Conservation (phyloP, 2,888 invertebrate genomes). For the Thelaira solivaga region DNA sequence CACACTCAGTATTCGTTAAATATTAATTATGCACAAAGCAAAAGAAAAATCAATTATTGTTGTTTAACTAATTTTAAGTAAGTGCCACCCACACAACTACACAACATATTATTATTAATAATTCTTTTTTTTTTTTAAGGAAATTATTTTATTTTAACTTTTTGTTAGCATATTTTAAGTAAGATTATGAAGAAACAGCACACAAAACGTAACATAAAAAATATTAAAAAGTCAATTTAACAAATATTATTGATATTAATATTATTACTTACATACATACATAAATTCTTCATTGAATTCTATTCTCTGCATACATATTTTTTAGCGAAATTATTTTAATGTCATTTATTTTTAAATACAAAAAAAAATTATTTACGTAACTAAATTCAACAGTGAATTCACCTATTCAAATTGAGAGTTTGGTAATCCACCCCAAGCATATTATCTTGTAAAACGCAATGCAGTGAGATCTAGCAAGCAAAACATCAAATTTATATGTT, state of each 20-base stretch:
- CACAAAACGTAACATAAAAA: neutral
- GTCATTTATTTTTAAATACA: too few relatives aligned
- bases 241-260: neutral
- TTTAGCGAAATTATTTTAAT: neutral
- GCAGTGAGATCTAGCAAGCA: too few relatives aligned
- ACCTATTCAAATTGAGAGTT: neutral
- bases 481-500: too few relatives aligned
- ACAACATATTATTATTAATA: neutral
- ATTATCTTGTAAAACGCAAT: neutral
- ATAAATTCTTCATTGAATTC: too few relatives aligned
- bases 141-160: neutral
- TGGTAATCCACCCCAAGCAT: neutral
- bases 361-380: too few relatives aligned
- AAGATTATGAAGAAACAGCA: too few relatives aligned
- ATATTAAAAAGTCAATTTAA: neutral
- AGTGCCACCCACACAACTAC: conserved; percentile 44
- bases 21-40: conserved; percentile 46
- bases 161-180: neutral
- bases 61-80: conserved; percentile 57
- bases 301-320: neutral
- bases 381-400: neutral
- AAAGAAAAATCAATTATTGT: conserved; percentile 36
- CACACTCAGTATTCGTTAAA: conserved; percentile 58
- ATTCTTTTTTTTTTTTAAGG: too few relatives aligned
- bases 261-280: too few relatives aligned